Evolutionary conservation across 2,797 vertebrate genomes (phyloP), one percentile per base, ranked within the genome.

Genomic region (Cyclopterus lumpus): DNA sequence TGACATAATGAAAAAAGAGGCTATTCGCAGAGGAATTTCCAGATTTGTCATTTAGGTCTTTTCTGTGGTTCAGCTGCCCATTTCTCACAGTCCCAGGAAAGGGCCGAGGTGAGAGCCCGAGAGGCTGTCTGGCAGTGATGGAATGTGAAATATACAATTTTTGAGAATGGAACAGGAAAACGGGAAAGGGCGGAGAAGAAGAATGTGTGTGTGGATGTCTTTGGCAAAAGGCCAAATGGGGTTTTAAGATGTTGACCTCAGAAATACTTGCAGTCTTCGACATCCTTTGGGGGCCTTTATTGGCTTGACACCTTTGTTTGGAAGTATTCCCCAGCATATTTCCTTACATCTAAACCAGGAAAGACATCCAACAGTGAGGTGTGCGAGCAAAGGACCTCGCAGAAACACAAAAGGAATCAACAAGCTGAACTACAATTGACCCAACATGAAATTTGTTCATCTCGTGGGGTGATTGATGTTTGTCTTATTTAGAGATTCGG

Each of bases 11-110:
- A 51, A 54, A 62, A 65, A 77, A 67, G 20, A 71, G 24, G 20
- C 15, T 60, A 15, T 62, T 82, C 34, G 63, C 8, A 44, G 48
- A 42, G 40, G 71, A 79, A 75, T 75, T 58, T 65, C 44, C 10
- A 62, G 3, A 40, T 80, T 72, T 59, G 44, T 67, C 73, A 55
- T 73, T 44, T n/a, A 32, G 42, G 48, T 65, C 30, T 79, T 84
- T 66, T 62, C 22, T 61, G 54, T 63, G 66, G 75, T 66, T 63
- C 8, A 58, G 66, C 68, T 74, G 79, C 36, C 22, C 24, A 49
- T 80, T 66, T 77, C 66, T 80, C 78, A 79, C 61, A 59, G 49
- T n/a, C 72, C 18, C 63, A 48, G 46, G 22, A 83, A 53, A 63
- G 30, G 88, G 53, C 64, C 59, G 61, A 72, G 74, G 42, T 74